Percentiles rank a stretch among this genome's conserved stretches.
Conservation (phyloP, 2,888 invertebrate genomes). For the Rhodophaea formosa region DNA sequence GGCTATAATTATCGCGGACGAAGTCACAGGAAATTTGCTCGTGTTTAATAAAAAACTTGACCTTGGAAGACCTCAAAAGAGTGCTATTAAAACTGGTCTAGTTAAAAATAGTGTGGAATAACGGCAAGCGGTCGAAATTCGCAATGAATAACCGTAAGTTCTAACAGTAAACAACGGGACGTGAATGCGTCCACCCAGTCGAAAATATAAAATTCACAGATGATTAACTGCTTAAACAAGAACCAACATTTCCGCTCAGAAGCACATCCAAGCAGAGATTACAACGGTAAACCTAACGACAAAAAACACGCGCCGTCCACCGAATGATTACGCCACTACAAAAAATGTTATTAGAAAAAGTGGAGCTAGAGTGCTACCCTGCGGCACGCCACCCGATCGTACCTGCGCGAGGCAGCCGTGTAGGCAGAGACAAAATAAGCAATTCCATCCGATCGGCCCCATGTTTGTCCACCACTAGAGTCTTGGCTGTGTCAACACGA, state of each 20-base stretch:
- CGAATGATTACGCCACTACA: slow-evolving; percentile 58
- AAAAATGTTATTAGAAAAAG: slow-evolving; percentile 50
- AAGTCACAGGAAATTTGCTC: no score
- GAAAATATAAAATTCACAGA: slow-evolving; percentile 43
- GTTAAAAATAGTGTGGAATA: no score
- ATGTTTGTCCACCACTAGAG: slow-evolving; percentile 80
- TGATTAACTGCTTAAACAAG: slow-evolving; percentile 49
- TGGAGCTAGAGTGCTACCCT: slow-evolving; percentile 54
- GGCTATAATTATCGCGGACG: no score
- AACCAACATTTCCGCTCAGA: slow-evolving; percentile 55
- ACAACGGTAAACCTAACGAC: slow-evolving; percentile 59
- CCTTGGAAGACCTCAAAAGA: no score
- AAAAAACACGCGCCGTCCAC: slow-evolving; percentile 62
- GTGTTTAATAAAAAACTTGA: no score
- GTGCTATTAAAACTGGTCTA: no score
- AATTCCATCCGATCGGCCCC: slow-evolving; percentile 78
- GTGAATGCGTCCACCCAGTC: slow-evolving; percentile 1
- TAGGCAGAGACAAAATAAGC: slow-evolving; percentile 80
- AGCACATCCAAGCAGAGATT: slow-evolving; percentile 58
- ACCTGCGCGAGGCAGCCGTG: slow-evolving; percentile 73
- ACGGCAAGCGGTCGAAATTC: background rate
- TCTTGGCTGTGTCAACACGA: slow-evolving; percentile 75
- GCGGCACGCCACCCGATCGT: slow-evolving; percentile 55
- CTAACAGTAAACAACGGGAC: slow-evolving; percentile 10
- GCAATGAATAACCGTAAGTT: background rate